A percentile compares a stretch with the other conserved stretches of the same genome.
These are phyloP conservation scores for Dendrolimus pini DNA, from an alignment of 2,888 invertebrate species.

Conservation along the genomic window DNA sequence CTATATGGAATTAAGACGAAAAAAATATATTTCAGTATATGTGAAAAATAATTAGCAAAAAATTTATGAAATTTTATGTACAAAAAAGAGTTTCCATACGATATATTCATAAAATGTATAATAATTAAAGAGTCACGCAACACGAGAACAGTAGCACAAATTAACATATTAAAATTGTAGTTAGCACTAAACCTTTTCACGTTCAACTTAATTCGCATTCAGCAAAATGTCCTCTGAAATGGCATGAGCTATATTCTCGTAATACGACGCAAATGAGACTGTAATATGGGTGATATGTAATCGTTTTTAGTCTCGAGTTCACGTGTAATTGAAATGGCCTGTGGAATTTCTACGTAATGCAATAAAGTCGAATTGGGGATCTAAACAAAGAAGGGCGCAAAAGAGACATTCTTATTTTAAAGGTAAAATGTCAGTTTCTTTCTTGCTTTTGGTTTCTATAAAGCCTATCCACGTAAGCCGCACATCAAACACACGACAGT, in stretches of 20 bases:
- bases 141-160: too few species aligned
- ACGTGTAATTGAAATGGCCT: constrained; percentile 28
- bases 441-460: too few species aligned
- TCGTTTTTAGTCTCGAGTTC: constrained; percentile 11
- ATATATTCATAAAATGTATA: too few species aligned
- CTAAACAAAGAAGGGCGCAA: background rate
- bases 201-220: constrained; percentile 7
- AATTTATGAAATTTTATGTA: too few species aligned
- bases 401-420: background rate
- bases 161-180: too few species aligned
- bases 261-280: constrained; percentile 10
- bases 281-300: constrained; percentile 12
- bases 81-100: too few species aligned
- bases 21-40: too few species aligned
- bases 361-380: constrained; percentile 18
- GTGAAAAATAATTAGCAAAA: too few species aligned
- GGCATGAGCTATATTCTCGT: constrained; percentile 2
- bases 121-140: too few species aligned
- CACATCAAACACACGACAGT: too few species aligned
- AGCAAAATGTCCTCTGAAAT: background rate
- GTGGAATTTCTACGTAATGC: constrained; percentile 22
- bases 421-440: background rate
- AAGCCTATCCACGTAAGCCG: too few species aligned
- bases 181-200: constrained; percentile 10
- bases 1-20: too few species aligned